Conservation (phyloP, 2,797 vertebrate genomes). For the Sebastiscus tertius region DNA sequence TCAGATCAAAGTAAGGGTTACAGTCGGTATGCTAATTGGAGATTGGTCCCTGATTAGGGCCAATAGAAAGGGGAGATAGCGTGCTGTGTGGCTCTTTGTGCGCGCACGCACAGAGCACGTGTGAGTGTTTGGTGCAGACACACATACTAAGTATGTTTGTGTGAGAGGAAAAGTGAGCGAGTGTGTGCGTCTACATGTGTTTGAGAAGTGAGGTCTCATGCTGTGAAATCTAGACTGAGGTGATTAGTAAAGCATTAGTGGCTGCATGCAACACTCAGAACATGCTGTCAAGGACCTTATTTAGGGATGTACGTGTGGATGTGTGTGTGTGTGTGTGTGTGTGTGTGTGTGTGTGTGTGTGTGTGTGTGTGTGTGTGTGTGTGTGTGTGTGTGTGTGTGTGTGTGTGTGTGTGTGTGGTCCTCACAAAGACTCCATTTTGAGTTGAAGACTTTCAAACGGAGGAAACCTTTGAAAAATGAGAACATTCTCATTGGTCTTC, state of each 20-base stretch:
- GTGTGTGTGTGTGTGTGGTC: not conserved
- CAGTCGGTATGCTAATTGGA: slow-evolving; percentile 72
- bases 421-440: not conserved
- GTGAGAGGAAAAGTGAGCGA: not conserved
- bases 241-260: slow-evolving; percentile 82
- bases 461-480: not conserved
- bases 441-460: not conserved
- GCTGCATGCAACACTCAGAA: slow-evolving; percentile 71
- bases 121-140: not conserved
- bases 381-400: not conserved
- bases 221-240: slow-evolving; percentile 79
- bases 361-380: not conserved
- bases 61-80: slow-evolving; percentile 61
- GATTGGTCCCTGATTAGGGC: slow-evolving; percentile 68
- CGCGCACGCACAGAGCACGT: not conserved
- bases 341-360: not conserved
- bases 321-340: not conserved
- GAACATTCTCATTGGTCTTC: not conserved
- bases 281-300: slow-evolving; percentile 60
- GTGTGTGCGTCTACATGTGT: slow-evolving; percentile 13
- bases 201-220: slow-evolving; percentile 52
- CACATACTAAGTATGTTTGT: not conserved
- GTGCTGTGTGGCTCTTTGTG: slow-evolving; percentile 23
- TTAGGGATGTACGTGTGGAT: not conserved
- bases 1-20: slow-evolving; percentile 64